These are phyloP conservation scores for Brachyhypopomus occidentalis DNA, from an alignment of 2,113 vertebrate genomes.

Conservation along the genomic window DNA sequence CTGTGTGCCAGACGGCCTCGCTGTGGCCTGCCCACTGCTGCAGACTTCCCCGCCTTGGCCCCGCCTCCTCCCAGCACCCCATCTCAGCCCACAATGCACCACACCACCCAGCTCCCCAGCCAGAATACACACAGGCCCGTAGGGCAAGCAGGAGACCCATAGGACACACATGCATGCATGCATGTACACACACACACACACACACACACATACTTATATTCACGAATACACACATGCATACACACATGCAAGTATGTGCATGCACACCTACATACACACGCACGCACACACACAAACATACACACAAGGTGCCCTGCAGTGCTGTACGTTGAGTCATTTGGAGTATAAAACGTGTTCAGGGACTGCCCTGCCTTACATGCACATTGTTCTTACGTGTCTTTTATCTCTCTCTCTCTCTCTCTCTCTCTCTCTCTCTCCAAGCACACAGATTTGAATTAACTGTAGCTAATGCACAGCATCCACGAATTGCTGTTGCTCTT, in stretches of 20 bases:
- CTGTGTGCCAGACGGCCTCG: conserved; percentile 83
- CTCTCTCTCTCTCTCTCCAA: neutral
- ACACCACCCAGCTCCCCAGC: conserved; percentile 59
- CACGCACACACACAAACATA: neutral
- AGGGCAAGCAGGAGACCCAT: conserved; percentile 76
- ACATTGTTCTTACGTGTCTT: neutral
- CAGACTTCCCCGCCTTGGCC: conserved; percentile 14
- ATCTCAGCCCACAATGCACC: conserved; percentile 45
- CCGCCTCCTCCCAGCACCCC: too few species aligned
- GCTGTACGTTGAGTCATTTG: conserved; percentile 31
- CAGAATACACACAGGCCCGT: conserved; percentile 77
- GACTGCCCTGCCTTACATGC: neutral
- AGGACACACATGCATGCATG: neutral
- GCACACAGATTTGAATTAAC: too few species aligned
- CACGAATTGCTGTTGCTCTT: conserved; percentile 4
- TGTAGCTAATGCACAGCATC: neutral
- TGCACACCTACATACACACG: too few species aligned
- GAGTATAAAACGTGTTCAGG: conserved; percentile 6
- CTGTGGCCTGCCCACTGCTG: conserved; percentile 74
- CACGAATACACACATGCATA: conserved; percentile 19
- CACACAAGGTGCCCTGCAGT: conserved; percentile 27
- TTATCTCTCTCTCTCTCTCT: neutral
- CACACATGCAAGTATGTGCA: neutral
- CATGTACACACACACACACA: conserved; percentile 7
- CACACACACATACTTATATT: conserved; percentile 15